A percentile compares a stretch with the other conserved stretches of the same genome.
Evolutionary conservation across 37 sponge, comb jelly and placozoan genomes (phyloP).

Genomic region (Eunapius fragilis): DNA sequence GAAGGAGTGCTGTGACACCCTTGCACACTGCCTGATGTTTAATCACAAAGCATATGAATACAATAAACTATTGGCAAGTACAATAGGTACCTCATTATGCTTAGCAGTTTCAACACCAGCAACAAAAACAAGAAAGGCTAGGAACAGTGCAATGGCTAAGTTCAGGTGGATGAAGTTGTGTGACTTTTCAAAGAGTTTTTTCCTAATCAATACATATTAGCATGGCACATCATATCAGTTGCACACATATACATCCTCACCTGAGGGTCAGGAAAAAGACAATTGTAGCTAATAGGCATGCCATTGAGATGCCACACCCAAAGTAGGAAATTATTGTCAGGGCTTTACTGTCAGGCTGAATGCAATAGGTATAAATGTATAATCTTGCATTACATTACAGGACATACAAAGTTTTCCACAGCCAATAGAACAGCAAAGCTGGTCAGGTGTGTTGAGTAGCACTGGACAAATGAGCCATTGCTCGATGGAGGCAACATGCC

Average conservation of each 20-base stretch:
- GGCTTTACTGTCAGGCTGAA: slow-evolving; percentile 12
- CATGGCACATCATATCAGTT: neutral
- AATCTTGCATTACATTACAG: neutral
- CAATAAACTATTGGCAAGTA: too few species aligned
- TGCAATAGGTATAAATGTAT: neutral
- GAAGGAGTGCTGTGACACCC: slow-evolving; percentile 39
- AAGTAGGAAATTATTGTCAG: slow-evolving; percentile 46
- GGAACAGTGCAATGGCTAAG: slow-evolving; percentile 36
- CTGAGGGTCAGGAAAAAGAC: slow-evolving; percentile 48
- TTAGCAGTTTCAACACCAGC: slow-evolving; percentile 35
- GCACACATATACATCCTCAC: slow-evolving; percentile 9
- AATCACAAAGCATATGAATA: too few species aligned
- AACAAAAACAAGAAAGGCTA: slow-evolving; percentile 41
- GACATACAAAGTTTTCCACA: slow-evolving; percentile 6
- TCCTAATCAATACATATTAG: neutral
- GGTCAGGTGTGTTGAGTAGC: slow-evolving; percentile 55
- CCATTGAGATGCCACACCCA: slow-evolving; percentile 51
- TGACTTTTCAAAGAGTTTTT: slow-evolving; percentile 14
- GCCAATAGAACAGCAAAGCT: slow-evolving; percentile 72
- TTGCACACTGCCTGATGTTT: neutral
- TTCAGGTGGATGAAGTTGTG: slow-evolving; percentile 64
- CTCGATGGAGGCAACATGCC: neutral
- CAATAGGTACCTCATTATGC: too few species aligned
- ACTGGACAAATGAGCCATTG: slow-evolving; percentile 10
- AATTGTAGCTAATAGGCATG: slow-evolving; percentile 42